Evolutionary conservation across 2,888 invertebrate genomes (phyloP).

Genomic region (Acanthoscelides obtectus): DNA sequence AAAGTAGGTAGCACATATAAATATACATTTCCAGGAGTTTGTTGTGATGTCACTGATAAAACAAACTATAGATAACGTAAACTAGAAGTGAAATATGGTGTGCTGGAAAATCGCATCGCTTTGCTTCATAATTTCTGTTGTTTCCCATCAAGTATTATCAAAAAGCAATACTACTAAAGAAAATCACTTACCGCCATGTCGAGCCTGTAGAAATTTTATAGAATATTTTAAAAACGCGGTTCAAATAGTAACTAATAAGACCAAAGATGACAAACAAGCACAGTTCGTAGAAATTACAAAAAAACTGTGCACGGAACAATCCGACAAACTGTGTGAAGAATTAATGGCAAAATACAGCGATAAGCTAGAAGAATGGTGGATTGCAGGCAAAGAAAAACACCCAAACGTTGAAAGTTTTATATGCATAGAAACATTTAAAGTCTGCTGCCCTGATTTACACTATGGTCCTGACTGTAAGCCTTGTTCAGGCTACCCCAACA

Average conservation of each 20-base stretch:
- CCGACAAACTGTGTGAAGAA: constrained; percentile 76
- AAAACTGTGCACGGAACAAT: constrained; percentile 73
- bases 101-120: background rate
- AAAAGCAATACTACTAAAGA: constrained; percentile 8
- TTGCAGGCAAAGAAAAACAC: constrained; percentile 52
- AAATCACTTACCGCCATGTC: constrained; percentile 61
- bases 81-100: background rate
- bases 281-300: constrained; percentile 84
- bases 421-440: constrained; percentile 70
- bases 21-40: background rate
- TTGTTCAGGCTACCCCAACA: constrained; percentile 70
- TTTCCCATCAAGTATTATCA: background rate
- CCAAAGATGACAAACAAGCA: background rate
- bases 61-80: background rate
- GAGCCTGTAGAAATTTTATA: constrained; percentile 68
- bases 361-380: constrained; percentile 86
- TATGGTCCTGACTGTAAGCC: constrained; percentile 77
- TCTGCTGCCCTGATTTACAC: constrained; percentile 82
- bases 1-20: background rate
- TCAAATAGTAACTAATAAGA: background rate
- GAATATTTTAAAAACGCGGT: constrained; percentile 64
- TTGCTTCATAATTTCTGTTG: background rate
- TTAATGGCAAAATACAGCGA: constrained; percentile 80
- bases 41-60: background rate
- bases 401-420: constrained; percentile 65